Evolutionary conservation across 2,888 invertebrate species (phyloP), one percentile per base, ranked within the genome.

Genomic region (Patella pellucida): DNA sequence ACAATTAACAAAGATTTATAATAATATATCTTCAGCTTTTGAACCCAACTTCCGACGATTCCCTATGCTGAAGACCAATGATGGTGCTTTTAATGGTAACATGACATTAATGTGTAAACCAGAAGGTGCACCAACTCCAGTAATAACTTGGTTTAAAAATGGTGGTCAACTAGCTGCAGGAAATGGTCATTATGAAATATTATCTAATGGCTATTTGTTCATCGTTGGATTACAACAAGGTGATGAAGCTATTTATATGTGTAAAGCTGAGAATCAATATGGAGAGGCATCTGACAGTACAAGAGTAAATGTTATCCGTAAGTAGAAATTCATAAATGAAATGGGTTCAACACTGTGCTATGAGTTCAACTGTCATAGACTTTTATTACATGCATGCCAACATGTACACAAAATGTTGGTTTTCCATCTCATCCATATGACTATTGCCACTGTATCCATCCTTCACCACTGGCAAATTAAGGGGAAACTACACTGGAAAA

Each of bases 111-210:
- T 83, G n/a, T 98, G 98, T 89, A 94, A 95, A 88, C 97, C 97
- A 0, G 98, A 98, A 92, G 97, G 97, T 11, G 97, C 98, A 0
- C 98, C 98, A 0, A 93, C 94, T 12, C 85, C 87, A 2, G 75
- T 94, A 83, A 96, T 96, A 88, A 93, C 94, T 68, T 98, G 97
- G 97, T 95, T 95, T 86, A 96, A 96, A 89, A 95, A 97, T 91
- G 95, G 95, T 54, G 52, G n/a, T 52, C 67, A 52, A 41, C 68
- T 81, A n/a, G 16, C n/a, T 31, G 72, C 52, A 19, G 77, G 75
- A 2, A 75, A 77, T 31, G 69, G 67, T 12, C 79, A 80, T 51
- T 76, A 85, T 14, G 93, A 94, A 83, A 95, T 97, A 80, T 92
- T 96, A 72, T 95, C 95, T 69, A 96, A 94, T 89, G 97, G 97